Conservation (phyloP, 2,113 vertebrate species). For the Datnioides undecimradiatus region DNA sequence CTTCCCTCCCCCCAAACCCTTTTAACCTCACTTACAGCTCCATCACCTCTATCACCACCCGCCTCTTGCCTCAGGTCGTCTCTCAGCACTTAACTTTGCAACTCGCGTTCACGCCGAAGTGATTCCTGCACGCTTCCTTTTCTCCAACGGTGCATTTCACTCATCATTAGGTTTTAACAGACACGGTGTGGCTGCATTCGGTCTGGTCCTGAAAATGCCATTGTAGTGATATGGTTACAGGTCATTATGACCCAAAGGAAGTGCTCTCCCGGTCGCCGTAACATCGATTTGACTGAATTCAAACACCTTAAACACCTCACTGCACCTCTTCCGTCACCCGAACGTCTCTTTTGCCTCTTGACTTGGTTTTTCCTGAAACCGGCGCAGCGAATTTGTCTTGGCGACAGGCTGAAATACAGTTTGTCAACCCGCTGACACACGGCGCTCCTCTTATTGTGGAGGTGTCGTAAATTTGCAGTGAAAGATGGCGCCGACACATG, state of each 20-base stretch:
- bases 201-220: not conserved
- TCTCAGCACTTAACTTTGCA: constrained; percentile 18
- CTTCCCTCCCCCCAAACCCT: not conserved
- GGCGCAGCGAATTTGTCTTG: constrained; percentile 6
- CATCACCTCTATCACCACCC: not conserved
- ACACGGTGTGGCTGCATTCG: not conserved
- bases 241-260: constrained; percentile 19
- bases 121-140: too few species aligned
- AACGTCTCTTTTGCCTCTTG: not conserved
- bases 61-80: constrained; percentile 11
- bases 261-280: too few species aligned
- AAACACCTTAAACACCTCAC: not conserved
- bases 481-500: constrained; percentile 3
- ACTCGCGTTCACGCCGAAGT: constrained; percentile 13
- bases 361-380: not conserved
- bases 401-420: constrained; percentile 15
- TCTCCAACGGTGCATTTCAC: not conserved
- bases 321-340: not conserved
- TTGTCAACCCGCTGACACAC: constrained; percentile 3
- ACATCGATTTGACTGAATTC: not conserved
- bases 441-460: not conserved
- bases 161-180: constrained; percentile 30
- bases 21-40: constrained; percentile 33
- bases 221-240: constrained; percentile 11
- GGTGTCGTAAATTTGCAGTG: constrained; percentile 7